These are phyloP conservation scores for Disparrhopalites patrizii DNA, from an alignment of 2,888 invertebrate species.

Conservation along the genomic window DNA sequence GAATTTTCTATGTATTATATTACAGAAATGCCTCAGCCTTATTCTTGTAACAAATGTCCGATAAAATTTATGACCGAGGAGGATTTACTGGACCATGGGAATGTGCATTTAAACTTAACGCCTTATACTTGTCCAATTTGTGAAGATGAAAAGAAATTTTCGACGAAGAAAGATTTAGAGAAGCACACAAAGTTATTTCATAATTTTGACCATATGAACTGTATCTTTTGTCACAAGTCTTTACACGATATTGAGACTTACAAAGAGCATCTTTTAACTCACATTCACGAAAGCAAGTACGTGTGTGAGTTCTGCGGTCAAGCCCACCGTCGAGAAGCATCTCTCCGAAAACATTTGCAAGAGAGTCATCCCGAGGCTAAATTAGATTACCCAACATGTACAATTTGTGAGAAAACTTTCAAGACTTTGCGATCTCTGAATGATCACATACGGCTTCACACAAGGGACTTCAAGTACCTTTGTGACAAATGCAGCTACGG, in stretches of 20 bases:
- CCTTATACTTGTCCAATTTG: neutral
- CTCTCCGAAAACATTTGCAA: neutral
- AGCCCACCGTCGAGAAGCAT: neutral
- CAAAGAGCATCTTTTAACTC: neutral
- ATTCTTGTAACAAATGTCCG: neutral
- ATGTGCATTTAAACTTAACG: neutral
- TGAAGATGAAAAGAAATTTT: neutral
- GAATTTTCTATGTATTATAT: neutral
- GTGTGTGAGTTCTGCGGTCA: neutral
- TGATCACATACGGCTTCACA: neutral
- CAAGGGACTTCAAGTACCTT: neutral
- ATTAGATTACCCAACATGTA: neutral
- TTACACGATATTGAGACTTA: neutral
- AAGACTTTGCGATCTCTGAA: neutral
- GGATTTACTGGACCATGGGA: neutral
- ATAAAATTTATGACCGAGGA: neutral
- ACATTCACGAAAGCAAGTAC: neutral
- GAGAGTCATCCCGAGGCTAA: neutral
- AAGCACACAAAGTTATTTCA: neutral
- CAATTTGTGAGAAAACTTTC: neutral
- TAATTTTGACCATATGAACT: neutral
- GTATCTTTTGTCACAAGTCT: neutral
- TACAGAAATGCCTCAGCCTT: neutral
- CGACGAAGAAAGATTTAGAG: neutral
- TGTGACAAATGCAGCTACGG: neutral